These are phyloP conservation scores for Hyposoter didymator DNA, from an alignment of 2,888 invertebrate genomes.

Conservation along the genomic window DNA sequence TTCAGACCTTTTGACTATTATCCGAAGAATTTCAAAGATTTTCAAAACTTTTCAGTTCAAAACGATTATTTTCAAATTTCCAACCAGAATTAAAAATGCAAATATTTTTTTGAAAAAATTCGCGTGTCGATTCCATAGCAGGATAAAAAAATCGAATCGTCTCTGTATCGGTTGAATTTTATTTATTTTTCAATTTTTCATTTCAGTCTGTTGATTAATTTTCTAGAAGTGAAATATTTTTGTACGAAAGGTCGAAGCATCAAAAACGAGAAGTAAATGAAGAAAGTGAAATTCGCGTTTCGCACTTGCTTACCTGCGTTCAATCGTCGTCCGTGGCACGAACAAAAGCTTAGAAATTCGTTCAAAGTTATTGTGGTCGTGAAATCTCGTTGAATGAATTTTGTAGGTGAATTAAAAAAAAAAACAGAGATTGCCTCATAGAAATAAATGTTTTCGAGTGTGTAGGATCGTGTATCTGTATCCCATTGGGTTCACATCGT, in stretches of 20 bases:
- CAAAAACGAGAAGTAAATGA: conserved; percentile 8
- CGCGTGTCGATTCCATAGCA: too few species aligned
- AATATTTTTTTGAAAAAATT: too few species aligned
- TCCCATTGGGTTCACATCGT: conserved; percentile 5
- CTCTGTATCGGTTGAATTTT: too few species aligned
- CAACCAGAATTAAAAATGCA: too few species aligned
- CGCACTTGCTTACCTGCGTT: not conserved
- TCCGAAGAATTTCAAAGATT: not conserved
- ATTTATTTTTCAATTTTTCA: too few species aligned
- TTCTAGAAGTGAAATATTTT: too few species aligned
- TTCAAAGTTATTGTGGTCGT: not conserved
- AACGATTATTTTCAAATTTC: too few species aligned
- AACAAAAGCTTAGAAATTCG: conserved; percentile 46
- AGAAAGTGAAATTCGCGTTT: conserved; percentile 36
- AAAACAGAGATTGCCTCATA: conserved; percentile 22
- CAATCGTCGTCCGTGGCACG: conserved; percentile 13
- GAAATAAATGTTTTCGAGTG: conserved; percentile 21
- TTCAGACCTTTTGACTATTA: not conserved
- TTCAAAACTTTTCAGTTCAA: not conserved
- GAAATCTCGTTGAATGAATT: conserved; percentile 27
- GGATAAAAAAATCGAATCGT: too few species aligned
- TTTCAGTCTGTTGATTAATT: too few species aligned
- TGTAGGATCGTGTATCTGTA: not conserved
- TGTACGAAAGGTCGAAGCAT: too few species aligned
- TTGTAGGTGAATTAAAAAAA: conserved; percentile 30